Conservation (phyloP, 2,888 invertebrate species). For the Luperina testacea region DNA sequence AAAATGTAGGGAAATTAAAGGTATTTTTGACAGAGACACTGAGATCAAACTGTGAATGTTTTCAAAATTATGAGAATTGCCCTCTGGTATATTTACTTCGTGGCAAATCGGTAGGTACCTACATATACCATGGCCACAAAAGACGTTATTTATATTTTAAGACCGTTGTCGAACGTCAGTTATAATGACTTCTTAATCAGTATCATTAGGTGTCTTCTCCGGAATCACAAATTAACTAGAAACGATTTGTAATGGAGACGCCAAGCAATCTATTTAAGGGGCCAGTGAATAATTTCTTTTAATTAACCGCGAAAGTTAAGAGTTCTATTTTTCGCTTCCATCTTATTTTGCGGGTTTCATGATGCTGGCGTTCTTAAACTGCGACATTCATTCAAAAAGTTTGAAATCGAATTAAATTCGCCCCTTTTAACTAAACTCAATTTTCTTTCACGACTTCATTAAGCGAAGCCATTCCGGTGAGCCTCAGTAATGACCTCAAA, state of each 20-base stretch:
- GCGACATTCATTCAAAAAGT: conserved; percentile 88
- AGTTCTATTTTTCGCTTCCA: conserved; percentile 84
- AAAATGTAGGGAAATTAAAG: neutral
- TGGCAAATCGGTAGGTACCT: neutral
- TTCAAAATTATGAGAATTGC: neutral
- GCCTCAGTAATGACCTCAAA: conserved; percentile 89
- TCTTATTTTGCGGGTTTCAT: conserved; percentile 83
- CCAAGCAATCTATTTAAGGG: conserved; percentile 81
- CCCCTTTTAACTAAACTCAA: conserved; percentile 90
- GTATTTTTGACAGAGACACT: neutral
- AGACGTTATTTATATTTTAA: conserved; percentile 34
- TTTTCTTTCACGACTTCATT: conserved; percentile 90
- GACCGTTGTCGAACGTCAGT: conserved; percentile 43
- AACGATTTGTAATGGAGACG: conserved; percentile 82
- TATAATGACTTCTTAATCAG: conserved; percentile 71
- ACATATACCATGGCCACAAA: neutral
- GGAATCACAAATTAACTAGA: conserved; percentile 77
- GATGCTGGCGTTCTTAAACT: conserved; percentile 81
- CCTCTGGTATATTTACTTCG: neutral
- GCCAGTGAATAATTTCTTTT: conserved; percentile 86
- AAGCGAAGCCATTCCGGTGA: conserved; percentile 88
- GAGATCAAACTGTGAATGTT: neutral
- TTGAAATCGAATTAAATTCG: conserved; percentile 89
- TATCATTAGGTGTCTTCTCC: conserved; percentile 72
- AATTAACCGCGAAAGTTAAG: conserved; percentile 84